These are phyloP conservation scores for Cabera pusaria DNA, from an alignment of 2,888 invertebrate genomes.

Conservation along the genomic window DNA sequence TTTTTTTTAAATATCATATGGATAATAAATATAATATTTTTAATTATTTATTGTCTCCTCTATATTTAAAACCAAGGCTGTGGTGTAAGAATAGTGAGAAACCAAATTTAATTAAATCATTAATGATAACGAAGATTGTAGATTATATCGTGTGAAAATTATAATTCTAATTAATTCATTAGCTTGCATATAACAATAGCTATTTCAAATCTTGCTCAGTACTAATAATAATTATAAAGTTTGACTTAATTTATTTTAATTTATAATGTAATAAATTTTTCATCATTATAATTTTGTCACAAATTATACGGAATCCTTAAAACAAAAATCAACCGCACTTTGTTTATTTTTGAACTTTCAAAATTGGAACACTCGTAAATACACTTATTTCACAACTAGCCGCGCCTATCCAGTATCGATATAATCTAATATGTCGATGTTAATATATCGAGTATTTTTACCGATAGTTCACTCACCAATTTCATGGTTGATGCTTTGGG, in stretches of 20 bases:
- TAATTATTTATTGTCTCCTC: no score
- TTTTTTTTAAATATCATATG: no score
- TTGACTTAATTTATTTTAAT: no score
- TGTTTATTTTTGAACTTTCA: constrained; percentile 8
- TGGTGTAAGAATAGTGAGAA: no score
- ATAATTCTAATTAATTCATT: constrained; percentile 3
- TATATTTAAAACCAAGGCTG: background rate
- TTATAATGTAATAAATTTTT: no score
- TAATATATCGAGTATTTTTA: constrained; percentile 12
- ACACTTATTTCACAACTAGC: constrained; percentile 24
- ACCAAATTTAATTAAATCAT: background rate
- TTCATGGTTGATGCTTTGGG: constrained; percentile 61
- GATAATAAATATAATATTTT: no score
- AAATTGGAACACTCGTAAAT: constrained; percentile 20
- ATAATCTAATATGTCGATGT: no score
- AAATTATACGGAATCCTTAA: constrained; percentile 12
- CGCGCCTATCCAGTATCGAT: constrained; percentile 17
- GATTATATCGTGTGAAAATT: constrained; percentile 5
- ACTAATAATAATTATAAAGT: no score
- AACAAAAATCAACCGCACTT: background rate
- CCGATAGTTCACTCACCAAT: constrained; percentile 60
- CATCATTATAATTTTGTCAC: background rate
- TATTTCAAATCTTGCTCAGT: no score
- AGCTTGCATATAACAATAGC: background rate
- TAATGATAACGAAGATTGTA: background rate